Percentiles rank a stretch among this genome's conserved stretches.
Evolutionary conservation across 2,797 vertebrate species (phyloP).

Genomic region (Anabas testudineus): DNA sequence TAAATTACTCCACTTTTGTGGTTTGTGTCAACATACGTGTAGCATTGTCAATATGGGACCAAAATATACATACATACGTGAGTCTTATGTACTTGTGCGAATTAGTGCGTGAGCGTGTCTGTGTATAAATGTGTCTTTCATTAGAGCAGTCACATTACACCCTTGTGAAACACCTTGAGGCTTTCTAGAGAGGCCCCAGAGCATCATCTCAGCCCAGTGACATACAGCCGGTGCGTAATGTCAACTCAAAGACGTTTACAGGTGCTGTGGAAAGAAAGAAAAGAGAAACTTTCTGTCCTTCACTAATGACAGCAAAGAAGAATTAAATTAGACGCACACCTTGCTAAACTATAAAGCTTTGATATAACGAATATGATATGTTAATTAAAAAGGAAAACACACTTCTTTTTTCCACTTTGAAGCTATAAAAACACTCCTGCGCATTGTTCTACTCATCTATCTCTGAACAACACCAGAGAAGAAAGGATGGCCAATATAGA

Average conservation of each 20-base stretch:
- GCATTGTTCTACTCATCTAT: constrained; percentile 76
- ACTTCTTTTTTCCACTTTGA: not conserved
- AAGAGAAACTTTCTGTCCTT: constrained; percentile 10
- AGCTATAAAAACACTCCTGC: constrained; percentile 48
- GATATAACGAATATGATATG: not conserved
- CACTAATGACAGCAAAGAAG: constrained; percentile 20
- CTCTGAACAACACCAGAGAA: constrained; percentile 77
- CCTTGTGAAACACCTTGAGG: constrained; percentile 76
- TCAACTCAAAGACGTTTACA: constrained; percentile 78
- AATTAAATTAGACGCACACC: constrained; percentile 6
- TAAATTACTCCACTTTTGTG: not conserved
- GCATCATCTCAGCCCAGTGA: constrained; percentile 74
- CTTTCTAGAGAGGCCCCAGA: constrained; percentile 66
- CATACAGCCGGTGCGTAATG: constrained; percentile 69
- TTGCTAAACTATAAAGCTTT: constrained; percentile 7
- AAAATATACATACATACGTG: not conserved
- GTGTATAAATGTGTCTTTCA: constrained; percentile 53
- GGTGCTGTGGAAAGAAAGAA: constrained; percentile 22
- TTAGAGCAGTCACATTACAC: constrained; percentile 76
- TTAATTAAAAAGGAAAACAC: not conserved
- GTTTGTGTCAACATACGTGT: not conserved
- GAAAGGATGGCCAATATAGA: constrained; percentile 66
- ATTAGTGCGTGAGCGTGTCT: constrained; percentile 16
- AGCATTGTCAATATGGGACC: not conserved
- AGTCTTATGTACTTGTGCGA: constrained; percentile 3